These are phyloP conservation scores for Nomada goodeniana DNA, from an alignment of 2,888 invertebrate species.

Conservation along the genomic window DNA sequence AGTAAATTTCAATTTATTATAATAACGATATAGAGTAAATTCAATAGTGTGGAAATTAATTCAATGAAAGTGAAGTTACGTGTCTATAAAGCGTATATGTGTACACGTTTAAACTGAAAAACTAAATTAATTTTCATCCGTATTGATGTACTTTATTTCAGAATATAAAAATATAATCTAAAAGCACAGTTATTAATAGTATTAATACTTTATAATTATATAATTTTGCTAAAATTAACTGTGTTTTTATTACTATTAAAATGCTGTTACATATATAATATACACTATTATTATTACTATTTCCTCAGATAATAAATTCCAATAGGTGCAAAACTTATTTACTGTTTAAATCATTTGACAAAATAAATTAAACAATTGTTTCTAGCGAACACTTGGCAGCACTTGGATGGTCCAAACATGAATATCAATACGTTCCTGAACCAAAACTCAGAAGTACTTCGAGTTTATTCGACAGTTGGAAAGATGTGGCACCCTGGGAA, in stretches of 20 bases:
- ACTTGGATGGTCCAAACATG: constrained; percentile 70
- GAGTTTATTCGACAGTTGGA: constrained; percentile 51
- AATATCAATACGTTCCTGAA: constrained; percentile 68
- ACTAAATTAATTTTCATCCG: too few species aligned
- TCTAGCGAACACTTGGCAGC: constrained; percentile 68
- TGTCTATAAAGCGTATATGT: too few species aligned
- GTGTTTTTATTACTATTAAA: too few species aligned
- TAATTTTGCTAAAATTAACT: too few species aligned
- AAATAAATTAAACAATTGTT: constrained; percentile 23
- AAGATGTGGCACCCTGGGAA: constrained; percentile 20
- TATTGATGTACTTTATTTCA: neutral
- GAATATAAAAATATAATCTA: neutral
- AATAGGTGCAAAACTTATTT: neutral
- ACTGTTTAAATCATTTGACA: neutral
- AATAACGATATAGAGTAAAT: neutral
- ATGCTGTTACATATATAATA: too few species aligned
- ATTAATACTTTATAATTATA: too few species aligned
- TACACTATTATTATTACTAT: too few species aligned
- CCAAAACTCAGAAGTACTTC: constrained; percentile 58
- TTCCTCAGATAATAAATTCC: too few species aligned
- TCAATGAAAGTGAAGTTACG: neutral
- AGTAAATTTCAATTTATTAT: constrained; percentile 59
- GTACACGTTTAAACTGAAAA: too few species aligned
- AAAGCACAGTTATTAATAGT: too few species aligned
- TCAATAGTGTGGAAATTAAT: neutral